Evolutionary conservation across 2,888 invertebrate genomes (phyloP), one percentile per base, ranked within the genome.

Genomic region (Oscheius sp.): DNA sequence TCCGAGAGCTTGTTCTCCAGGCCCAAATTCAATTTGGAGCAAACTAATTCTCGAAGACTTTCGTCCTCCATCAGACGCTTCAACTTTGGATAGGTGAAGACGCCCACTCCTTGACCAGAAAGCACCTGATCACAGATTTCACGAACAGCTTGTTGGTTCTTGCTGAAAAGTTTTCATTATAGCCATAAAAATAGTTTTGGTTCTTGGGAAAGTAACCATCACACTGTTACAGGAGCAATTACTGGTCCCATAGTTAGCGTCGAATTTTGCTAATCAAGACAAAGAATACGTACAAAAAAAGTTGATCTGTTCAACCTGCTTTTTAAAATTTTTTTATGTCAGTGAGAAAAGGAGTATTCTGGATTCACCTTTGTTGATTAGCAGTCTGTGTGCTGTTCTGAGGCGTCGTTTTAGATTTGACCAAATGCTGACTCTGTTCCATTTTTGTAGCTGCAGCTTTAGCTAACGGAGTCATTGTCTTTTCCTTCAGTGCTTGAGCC

Each of bases 71-170:
- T 96, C 42, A 99, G 91, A 37, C 79, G 13, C 57, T 77, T 66
- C 32, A 89, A 75, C 62, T 89, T 89, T 1, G 89, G 87, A 29
- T 96, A 91, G 89, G 97, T 96, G 63, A 99, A 92, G 96, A 98
- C 98, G 29, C 97, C 96, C 0, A 99, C 94, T 0, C 96, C 96
- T 90, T 96, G 95, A 2, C 96, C 96, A 78, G 94, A 94, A 73
- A 95, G 90, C 1, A 96, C 95, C 90, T 85, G 84, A 47, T 89
- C 89, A 63, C 89, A 89, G 35, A 89, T 82, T 73, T 89, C 89
- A 35, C 85, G 79, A n/a, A 89, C 85, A n/a, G 77, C 77, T 59
- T 86, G 86, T 63, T 89, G 89, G 63, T 87, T 89, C 68, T 88
- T 89, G 73, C 88, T 89, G 74, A 42, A 87, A 79, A n/a, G 13